Conservation (phyloP, 2,113 vertebrate genomes). For the Mustela lutreola region DNA sequence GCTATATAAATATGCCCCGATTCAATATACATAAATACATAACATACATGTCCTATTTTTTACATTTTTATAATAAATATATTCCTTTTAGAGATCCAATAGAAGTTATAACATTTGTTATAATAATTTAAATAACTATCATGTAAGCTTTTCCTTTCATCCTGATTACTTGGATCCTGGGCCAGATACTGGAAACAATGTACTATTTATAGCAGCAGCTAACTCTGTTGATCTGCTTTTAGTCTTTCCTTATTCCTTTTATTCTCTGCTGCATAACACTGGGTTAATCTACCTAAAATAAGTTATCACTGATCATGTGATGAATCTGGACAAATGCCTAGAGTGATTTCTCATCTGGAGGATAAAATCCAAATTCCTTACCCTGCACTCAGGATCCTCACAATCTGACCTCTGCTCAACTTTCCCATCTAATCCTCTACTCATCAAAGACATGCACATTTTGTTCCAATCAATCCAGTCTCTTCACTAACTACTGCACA, state of each 20-base stretch:
- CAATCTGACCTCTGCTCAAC: not conserved
- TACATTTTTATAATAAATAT: not conserved
- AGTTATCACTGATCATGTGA: conserved; percentile 16
- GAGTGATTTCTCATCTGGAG: conserved; percentile 39
- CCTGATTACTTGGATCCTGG: not conserved
- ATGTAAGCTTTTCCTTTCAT: not conserved
- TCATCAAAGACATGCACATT: conserved; percentile 41
- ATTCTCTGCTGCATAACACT: not conserved
- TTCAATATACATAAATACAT: not conserved
- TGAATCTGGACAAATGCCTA: conserved; percentile 59
- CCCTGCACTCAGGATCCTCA: not conserved
- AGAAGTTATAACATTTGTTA: conserved; percentile 1
- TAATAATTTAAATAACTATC: not conserved
- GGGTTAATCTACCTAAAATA: conserved; percentile 58
- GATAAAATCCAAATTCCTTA: conserved; percentile 64
- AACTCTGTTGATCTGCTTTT: not conserved
- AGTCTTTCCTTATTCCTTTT: not conserved
- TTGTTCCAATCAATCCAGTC: conserved; percentile 10
- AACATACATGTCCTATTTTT: not conserved
- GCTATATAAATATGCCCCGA: not conserved
- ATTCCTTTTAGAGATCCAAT: not conserved
- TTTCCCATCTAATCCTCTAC: not conserved
- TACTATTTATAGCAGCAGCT: no score
- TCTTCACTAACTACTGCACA: not conserved
- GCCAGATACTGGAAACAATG: not conserved